Base-by-base conservation (phyloP, 2,113 vertebrate genomes). In the Piprites chloris region DNA sequence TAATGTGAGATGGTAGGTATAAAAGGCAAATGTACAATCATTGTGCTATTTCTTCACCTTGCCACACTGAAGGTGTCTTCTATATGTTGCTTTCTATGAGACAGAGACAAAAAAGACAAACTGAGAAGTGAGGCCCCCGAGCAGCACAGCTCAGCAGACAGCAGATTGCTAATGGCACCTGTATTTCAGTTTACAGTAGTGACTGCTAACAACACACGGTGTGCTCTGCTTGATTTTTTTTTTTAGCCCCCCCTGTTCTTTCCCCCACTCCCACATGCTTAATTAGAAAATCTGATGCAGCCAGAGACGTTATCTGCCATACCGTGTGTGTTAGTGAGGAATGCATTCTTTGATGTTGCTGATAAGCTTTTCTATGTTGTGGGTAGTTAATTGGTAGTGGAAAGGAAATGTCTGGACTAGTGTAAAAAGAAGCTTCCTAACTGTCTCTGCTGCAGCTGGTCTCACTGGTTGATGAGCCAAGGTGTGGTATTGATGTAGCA, bases 341-440 rank as follows among this genome's bases (percentile, higher is more conserved):
- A 71, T 85, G 89, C 87, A 61, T 95, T 94, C 95, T 97, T 96
- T 96, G 94, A 93, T 92, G 53, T 92, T 85, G 69, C 66, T 75
- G 95, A 94, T 97, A 96, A 97, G 94, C 88, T 65, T 88, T 89
- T 89, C 93, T 97, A 37, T 96, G 88, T 96, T 97, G 93, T 97
- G 97, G 94, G 92, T 95, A 93, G 96, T 90, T 98, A 97, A 98
- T 97, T 97, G 97, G 96, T 96, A 94, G 79, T 84, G 80, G 90
- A 94, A 97, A 97, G 90, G 85, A 98, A 97, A 96, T 96, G 96
- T 95, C 97, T 97, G 84, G 96, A 97, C 97, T 96, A 88, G 97
- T 91, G 94, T 91, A 71, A 76, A 87, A 97, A 86, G 74, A 97
- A 94, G 87, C 96, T 96, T 95, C 95, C 90, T 95, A 96, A 96